These are phyloP conservation scores for Platycheirus rosarum DNA, from an alignment of 2,888 invertebrate genomes.

Conservation along the genomic window DNA sequence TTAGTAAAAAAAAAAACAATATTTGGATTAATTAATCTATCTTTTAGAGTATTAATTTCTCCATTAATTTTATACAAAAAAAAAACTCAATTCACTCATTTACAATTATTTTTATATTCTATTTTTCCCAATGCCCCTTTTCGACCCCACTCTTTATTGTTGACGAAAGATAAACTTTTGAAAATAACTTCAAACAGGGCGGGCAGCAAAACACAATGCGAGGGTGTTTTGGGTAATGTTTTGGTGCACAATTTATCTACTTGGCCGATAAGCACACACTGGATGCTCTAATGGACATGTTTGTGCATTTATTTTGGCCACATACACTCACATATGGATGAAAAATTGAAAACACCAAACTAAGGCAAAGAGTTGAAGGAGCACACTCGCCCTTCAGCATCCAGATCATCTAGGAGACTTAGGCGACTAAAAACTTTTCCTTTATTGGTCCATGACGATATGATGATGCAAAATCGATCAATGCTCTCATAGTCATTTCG, in stretches of 20 bases:
- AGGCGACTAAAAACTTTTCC: constrained; percentile 68
- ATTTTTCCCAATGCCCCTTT: constrained; percentile 24
- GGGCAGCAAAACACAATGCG: constrained; percentile 27
- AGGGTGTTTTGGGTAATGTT: constrained; percentile 59
- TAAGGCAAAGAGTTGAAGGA: not conserved
- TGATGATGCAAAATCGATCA: constrained; percentile 67
- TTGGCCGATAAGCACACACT: constrained; percentile 70
- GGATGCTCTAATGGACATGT: constrained; percentile 72
- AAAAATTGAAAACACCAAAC: constrained; percentile 26
- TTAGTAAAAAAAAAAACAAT: no score
- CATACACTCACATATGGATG: not conserved
- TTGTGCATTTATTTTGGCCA: constrained; percentile 71
- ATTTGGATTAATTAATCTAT: no score
- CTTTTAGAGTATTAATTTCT: no score
- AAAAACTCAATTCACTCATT: not conserved
- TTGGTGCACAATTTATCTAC: constrained; percentile 70
- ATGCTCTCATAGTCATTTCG: constrained; percentile 47
- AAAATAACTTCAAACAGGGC: constrained; percentile 46
- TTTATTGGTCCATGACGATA: constrained; percentile 58
- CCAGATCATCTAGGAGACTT: constrained; percentile 25
- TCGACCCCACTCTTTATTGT: constrained; percentile 32
- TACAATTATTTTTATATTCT: no score
- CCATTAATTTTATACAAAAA: no score
- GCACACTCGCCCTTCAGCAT: not conserved
- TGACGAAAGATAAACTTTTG: constrained; percentile 43